These are phyloP conservation scores for Homarus gammarus DNA, from an alignment of 2,888 invertebrate genomes.

Conservation along the genomic window DNA sequence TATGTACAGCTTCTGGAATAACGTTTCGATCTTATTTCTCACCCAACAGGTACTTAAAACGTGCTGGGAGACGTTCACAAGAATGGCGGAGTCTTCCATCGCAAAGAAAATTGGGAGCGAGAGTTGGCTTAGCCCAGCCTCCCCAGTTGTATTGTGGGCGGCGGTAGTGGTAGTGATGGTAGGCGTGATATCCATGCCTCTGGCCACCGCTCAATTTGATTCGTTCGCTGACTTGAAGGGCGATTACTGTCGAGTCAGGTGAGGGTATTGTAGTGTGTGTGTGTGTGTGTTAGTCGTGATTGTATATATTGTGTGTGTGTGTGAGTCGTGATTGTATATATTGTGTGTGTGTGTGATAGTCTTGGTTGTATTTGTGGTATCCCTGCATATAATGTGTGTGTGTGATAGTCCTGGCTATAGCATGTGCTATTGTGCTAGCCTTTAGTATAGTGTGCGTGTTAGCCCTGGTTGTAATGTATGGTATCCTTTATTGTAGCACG, in stretches of 20 bases:
- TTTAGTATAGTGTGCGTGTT: too few relatives aligned
- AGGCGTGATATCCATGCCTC: not conserved
- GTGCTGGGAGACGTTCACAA: not conserved
- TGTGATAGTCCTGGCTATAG: too few relatives aligned
- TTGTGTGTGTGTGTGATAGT: too few relatives aligned
- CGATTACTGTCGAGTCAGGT: not conserved
- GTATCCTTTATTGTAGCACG: too few relatives aligned
- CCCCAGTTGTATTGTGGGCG: not conserved
- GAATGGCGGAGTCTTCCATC: not conserved
- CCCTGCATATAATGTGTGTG: too few relatives aligned
- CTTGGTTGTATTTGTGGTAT: too few relatives aligned
- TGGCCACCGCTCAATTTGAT: not conserved
- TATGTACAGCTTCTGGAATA: too few relatives aligned
- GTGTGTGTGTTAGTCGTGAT: too few relatives aligned
- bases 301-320: not conserved
- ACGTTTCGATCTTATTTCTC: too few relatives aligned
- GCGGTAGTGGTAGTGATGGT: not conserved
- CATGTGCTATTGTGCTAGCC: too few relatives aligned
- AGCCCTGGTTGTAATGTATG: too few relatives aligned
- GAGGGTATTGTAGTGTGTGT: not conserved
- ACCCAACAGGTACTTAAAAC: not conserved
- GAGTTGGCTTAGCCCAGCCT: not conserved
- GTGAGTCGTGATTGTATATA: too few relatives aligned
- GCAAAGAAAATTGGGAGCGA: not conserved
- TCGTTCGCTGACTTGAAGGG: not conserved